Evolutionary conservation across 2,113 vertebrate genomes (phyloP).

Genomic region (Pampusana beccarii): DNA sequence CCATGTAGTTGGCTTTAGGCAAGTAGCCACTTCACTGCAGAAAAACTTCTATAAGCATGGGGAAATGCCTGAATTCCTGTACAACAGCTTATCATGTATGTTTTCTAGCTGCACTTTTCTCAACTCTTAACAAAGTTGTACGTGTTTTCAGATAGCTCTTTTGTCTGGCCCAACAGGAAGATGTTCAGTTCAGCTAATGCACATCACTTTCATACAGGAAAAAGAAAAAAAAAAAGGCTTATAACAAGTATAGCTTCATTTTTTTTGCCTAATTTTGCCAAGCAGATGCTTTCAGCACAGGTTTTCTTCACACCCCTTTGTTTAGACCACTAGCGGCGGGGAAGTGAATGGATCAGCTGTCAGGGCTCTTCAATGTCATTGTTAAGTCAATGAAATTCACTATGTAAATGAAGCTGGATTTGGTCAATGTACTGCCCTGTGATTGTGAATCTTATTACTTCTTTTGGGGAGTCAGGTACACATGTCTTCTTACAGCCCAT

Average conservation of each 20-base stretch:
- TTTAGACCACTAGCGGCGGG: not conserved
- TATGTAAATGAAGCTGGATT: not conserved
- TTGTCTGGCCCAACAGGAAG: not conserved
- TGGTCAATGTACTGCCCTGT: not conserved
- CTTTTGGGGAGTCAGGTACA: not conserved
- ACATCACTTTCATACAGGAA: not conserved
- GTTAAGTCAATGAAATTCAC: not conserved
- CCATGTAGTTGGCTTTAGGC: not conserved
- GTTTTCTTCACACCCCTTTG: not conserved
- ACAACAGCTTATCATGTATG: not conserved
- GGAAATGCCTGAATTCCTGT: not conserved
- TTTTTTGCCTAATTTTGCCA: not conserved
- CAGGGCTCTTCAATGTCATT: not conserved
- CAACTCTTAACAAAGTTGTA: not conserved
- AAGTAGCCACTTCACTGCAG: not conserved
- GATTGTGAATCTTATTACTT: rapidly evolving
- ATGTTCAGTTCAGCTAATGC: not conserved
- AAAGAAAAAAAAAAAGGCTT: not conserved
- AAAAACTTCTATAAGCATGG: not conserved
- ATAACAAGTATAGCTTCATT: not conserved
- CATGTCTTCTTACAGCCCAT: not conserved
- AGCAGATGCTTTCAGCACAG: not conserved
- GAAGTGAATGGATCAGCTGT: not conserved
- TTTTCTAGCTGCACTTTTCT: not conserved
- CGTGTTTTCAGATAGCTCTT: not conserved